A percentile compares a stretch with the other conserved stretches of the same genome.
phyloP scores from a whole-genome alignment of 2,113 vertebrate species.

The Ctenodactylus gundi region DNA sequence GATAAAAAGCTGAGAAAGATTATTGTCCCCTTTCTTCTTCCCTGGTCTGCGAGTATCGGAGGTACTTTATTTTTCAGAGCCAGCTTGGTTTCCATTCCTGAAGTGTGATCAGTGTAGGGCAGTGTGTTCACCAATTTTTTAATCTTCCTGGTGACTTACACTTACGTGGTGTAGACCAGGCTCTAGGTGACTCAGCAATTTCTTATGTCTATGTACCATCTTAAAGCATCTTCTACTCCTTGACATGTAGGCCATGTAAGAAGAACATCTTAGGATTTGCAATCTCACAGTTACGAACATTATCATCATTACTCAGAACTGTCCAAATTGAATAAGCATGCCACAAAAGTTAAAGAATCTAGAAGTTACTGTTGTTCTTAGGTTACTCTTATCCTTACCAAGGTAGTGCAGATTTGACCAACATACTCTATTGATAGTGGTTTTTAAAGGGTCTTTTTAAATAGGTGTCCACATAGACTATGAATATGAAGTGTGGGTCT shows the following conservation, averaged over 20 bases:
- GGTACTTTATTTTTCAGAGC: neutral
- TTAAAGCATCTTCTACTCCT: neutral
- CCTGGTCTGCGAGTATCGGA: neutral
- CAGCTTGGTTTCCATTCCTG: neutral
- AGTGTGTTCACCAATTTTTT: neutral
- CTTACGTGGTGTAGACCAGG: neutral
- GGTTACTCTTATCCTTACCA: neutral
- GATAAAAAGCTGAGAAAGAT: neutral
- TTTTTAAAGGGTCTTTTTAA: neutral
- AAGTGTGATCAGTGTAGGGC: neutral
- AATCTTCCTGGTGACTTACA: neutral
- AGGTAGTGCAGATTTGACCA: neutral
- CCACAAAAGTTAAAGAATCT: neutral
- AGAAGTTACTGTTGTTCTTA: neutral
- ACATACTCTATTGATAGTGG: neutral
- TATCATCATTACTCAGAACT: neutral
- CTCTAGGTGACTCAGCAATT: neutral
- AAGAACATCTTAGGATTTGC: neutral
- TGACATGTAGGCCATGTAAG: neutral
- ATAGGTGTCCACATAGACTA: neutral
- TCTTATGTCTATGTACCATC: neutral
- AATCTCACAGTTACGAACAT: neutral
- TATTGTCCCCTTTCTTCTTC: neutral
- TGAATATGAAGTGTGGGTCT: neutral
- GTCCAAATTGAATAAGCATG: neutral